These are phyloP conservation scores for Holothuria glaberrima DNA, from an alignment of 35 echinoderm and acorn worm species.

Conservation along the genomic window DNA sequence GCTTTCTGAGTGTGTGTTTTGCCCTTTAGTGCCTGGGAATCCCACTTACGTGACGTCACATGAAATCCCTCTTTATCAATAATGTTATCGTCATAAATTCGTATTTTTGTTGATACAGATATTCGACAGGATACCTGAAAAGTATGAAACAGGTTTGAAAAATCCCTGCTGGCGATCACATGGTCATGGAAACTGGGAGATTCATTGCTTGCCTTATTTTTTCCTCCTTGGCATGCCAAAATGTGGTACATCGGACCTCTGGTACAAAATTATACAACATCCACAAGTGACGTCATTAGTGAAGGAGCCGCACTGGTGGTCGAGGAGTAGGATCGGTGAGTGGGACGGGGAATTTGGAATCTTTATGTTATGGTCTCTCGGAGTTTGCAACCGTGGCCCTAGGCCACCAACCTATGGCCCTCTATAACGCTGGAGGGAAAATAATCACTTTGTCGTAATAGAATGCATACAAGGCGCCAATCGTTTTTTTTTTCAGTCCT, in stretches of 20 bases:
- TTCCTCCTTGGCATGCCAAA: slow-evolving; percentile 84
- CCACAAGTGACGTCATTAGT: slow-evolving; percentile 41
- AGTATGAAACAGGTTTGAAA: slow-evolving; percentile 1
- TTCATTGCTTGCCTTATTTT: slow-evolving; percentile 79
- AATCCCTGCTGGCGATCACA: slow-evolving; percentile 45
- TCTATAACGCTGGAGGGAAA: too few species aligned
- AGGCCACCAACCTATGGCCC: too few species aligned
- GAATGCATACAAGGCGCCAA: too few species aligned
- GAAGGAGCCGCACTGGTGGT: slow-evolving; percentile 88
- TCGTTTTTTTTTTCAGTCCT: too few species aligned
- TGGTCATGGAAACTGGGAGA: not conserved
- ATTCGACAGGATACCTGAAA: not conserved
- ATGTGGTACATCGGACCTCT: slow-evolving; percentile 77
- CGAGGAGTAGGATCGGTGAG: slow-evolving; percentile 19
- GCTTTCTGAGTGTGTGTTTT: too few species aligned
- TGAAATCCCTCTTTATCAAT: too few species aligned
- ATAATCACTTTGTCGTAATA: too few species aligned
- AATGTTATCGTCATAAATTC: too few species aligned
- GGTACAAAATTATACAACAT: slow-evolving; percentile 63
- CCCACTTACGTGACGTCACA: too few species aligned
- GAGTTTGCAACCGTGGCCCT: too few species aligned
- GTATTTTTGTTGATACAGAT: not conserved
- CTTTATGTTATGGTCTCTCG: too few species aligned
- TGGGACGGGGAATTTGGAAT: not conserved
- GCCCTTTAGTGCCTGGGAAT: too few species aligned